A percentile compares a stretch with the other conserved stretches of the same genome.
phyloP scores from a whole-genome alignment of 1,140 invertebrate species.

The Apis cerana region DNA sequence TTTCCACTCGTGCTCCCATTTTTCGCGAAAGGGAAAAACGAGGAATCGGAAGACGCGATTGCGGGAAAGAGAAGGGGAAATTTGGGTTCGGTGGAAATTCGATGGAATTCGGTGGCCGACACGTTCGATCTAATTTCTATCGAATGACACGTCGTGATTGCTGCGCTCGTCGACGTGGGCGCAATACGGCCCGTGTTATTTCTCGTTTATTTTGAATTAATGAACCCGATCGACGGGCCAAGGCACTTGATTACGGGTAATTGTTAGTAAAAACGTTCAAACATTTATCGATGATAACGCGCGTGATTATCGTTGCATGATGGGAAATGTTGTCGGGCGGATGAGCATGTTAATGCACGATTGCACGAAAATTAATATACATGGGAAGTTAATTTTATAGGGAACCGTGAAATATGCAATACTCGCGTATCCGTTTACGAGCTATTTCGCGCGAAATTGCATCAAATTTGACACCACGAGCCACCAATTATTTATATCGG shows the following conservation, averaged over 20 bases:
- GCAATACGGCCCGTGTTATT: neutral
- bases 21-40: too few relatives aligned
- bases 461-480: neutral
- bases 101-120: too few relatives aligned
- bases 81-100: neutral
- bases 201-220: neutral
- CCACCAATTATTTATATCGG: neutral
- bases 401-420: neutral
- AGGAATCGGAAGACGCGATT: too few relatives aligned
- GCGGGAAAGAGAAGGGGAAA: too few relatives aligned
- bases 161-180: too few relatives aligned
- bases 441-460: neutral
- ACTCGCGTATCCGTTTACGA: neutral
- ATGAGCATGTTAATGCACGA: neutral
- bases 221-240: neutral
- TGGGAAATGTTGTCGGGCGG: neutral
- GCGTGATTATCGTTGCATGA: neutral
- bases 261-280: neutral
- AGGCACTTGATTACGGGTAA: neutral
- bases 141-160: too few relatives aligned
- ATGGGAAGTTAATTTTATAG: slow-evolving; percentile 18
- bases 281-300: slow-evolving; percentile 7
- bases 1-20: too few relatives aligned
- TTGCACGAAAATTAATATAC: slow-evolving; percentile 5
- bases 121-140: too few relatives aligned